Conservation (phyloP, 2,797 vertebrate species). For the Centroberyx gerrardi region DNA sequence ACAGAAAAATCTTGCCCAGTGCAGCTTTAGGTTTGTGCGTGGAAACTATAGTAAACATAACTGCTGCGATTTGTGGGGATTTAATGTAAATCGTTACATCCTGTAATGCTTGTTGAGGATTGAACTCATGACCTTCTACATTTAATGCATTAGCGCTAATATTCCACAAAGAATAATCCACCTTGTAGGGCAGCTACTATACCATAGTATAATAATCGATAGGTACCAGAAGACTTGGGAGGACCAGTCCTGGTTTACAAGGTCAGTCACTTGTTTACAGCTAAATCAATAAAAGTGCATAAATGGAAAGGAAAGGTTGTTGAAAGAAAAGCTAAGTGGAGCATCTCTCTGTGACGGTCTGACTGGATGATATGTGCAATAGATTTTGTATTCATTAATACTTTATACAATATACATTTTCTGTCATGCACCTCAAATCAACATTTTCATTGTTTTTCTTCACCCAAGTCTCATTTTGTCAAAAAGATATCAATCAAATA, state of each 20-base stretch:
- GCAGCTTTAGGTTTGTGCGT: no score
- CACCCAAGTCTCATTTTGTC: no score
- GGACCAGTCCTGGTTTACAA: neutral
- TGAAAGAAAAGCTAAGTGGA: neutral
- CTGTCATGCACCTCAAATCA: no score
- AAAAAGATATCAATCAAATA: no score
- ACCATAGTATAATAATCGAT: neutral
- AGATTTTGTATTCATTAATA: no score
- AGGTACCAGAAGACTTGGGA: neutral
- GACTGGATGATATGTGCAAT: no score
- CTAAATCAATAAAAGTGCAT: neutral
- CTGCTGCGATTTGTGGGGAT: neutral
- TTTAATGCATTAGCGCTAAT: neutral
- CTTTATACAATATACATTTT: no score
- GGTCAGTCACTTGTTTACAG: neutral
- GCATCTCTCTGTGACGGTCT: no score
- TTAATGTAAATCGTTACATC: neutral
- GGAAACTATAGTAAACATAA: no score
- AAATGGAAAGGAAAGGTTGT: neutral
- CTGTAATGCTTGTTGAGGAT: neutral
- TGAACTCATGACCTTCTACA: no score
- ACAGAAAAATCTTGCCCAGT: no score
- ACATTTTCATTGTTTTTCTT: no score
- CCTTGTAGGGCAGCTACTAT: neutral
- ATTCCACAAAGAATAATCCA: neutral